Evolutionary conservation across 2,113 vertebrate species (phyloP).

Genomic region (Spizaetus ornatus): DNA sequence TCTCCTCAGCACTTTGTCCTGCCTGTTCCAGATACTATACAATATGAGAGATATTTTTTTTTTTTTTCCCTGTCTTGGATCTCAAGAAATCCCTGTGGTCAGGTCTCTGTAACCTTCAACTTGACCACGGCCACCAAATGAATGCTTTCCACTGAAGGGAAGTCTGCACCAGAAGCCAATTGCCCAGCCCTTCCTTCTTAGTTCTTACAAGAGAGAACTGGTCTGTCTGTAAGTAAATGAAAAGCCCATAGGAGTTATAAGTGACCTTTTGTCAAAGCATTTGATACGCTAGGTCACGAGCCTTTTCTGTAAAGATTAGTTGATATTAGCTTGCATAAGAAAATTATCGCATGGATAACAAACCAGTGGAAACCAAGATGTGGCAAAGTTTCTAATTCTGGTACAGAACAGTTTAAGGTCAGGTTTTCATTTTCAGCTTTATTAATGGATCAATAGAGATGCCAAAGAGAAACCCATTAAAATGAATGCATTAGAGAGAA

Average conservation of each 20-base stretch:
- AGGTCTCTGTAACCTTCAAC: not conserved
- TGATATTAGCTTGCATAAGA: not conserved
- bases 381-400: not conserved
- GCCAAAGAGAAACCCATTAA: not conserved
- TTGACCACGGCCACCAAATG: not conserved
- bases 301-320: not conserved
- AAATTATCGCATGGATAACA: not conserved
- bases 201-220: not conserved
- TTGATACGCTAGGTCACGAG: not conserved
- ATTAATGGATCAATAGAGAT: not conserved
- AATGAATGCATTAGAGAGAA: not conserved
- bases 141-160: not conserved
- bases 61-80: not conserved
- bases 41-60: not conserved
- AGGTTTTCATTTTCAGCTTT: slow-evolving; percentile 3
- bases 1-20: not conserved
- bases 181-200: not conserved
- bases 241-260: not conserved
- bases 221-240: not conserved
- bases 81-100: not conserved
- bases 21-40: not conserved
- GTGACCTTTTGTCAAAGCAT: not conserved
- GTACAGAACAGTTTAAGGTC: not conserved
- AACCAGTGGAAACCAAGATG: not conserved
- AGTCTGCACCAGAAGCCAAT: not conserved